Conservation (phyloP, 1,140 invertebrate species). For the Venturia canescens region DNA sequence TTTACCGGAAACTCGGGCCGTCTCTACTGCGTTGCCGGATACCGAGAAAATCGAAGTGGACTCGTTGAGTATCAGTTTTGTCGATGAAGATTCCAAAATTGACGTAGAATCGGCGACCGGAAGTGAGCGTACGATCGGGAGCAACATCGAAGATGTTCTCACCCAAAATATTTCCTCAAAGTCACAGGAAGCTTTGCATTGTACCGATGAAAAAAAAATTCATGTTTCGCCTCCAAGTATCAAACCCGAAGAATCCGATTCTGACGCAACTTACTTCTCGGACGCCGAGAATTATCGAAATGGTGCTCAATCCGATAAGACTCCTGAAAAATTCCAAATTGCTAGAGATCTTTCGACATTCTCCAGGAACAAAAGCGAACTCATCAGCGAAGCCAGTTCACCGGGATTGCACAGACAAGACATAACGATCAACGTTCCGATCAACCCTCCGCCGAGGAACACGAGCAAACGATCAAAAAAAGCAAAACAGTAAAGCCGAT, state of each 20-base stretch:
- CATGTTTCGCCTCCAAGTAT: not conserved
- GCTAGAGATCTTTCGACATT: not conserved
- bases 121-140: not conserved
- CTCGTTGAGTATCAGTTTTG: not conserved
- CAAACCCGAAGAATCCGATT: not conserved
- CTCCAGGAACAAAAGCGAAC: constrained; percentile 1
- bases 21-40: not conserved
- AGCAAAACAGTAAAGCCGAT: constrained; percentile 63
- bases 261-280: constrained; percentile 19
- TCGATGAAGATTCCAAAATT: constrained; percentile 16
- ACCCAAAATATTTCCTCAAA: not conserved
- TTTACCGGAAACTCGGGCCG: not conserved
- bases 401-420: constrained; percentile 16
- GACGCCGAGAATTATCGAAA: not conserved
- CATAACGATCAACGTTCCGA: constrained; percentile 21
- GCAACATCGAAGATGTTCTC: constrained; percentile 42
- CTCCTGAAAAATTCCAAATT: not conserved
- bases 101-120: not conserved
- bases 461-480: constrained; percentile 58
- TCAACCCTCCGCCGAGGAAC: constrained; percentile 40
- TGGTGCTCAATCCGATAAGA: not conserved
- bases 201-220: no score
- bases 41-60: not conserved
- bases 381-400: constrained; percentile 46
- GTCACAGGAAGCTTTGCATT: not conserved